Evolutionary conservation across 2,888 invertebrate genomes (phyloP).

Genomic region (Leptinotarsa juncta): DNA sequence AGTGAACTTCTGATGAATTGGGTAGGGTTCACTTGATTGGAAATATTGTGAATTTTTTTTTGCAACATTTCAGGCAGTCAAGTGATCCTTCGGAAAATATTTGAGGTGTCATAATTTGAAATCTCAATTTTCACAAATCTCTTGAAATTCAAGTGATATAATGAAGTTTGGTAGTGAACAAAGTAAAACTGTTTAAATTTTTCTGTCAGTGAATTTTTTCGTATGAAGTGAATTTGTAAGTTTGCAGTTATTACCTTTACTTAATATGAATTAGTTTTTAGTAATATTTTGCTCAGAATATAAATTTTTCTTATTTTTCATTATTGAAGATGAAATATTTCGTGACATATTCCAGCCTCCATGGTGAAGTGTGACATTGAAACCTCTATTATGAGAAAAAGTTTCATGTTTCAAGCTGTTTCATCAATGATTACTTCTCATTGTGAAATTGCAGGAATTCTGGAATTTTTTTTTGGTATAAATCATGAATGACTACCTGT

Average conservation of each 20-base stretch:
- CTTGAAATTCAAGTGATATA: no score
- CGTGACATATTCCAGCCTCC: background rate
- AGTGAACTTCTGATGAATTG: background rate
- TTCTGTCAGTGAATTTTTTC: no score
- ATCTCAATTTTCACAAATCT: no score
- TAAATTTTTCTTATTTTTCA: background rate
- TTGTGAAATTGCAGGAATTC: background rate
- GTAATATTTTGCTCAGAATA: background rate
- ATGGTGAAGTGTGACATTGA: background rate
- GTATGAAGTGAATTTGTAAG: no score
- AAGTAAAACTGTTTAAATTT: no score
- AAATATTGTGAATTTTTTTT: no score
- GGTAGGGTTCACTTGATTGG: background rate
- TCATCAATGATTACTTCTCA: background rate
- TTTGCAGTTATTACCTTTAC: no score
- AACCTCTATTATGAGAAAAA: background rate
- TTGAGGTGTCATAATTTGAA: no score
- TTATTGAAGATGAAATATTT: background rate
- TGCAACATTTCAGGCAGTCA: no score
- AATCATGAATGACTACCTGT: background rate
- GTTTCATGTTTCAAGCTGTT: background rate
- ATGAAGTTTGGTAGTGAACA: no score
- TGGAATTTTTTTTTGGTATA: background rate
- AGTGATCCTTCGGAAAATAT: background rate
- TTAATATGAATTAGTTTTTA: no score